These are phyloP conservation scores for Equus przewalskii DNA, from an alignment of 2,113 vertebrate genomes.

Conservation along the genomic window DNA sequence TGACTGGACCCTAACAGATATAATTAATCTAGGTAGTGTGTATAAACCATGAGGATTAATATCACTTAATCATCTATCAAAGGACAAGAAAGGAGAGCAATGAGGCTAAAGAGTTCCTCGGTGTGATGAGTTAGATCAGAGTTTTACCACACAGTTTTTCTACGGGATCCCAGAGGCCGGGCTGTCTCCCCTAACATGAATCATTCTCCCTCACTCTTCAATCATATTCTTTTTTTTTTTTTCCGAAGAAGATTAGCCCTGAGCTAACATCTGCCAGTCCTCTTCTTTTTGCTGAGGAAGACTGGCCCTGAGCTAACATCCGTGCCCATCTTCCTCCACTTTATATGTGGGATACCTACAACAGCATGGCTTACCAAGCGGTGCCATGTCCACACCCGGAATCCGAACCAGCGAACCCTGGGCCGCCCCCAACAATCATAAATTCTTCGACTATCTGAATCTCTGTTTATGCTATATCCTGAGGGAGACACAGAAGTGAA, in stretches of 20 bases:
- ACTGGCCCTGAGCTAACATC: too few relatives aligned
- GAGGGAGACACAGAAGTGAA: neutral
- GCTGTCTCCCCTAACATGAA: neutral
- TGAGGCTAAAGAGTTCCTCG: neutral
- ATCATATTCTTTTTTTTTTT: neutral
- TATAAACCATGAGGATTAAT: constrained; percentile 11
- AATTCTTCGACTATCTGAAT: neutral
- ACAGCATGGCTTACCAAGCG: too few relatives aligned
- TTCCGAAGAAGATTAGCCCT: too few relatives aligned
- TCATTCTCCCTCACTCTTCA: neutral
- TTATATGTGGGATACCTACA: too few relatives aligned
- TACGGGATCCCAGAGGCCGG: neutral
- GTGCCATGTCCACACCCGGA: too few relatives aligned
- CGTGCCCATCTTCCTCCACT: too few relatives aligned
- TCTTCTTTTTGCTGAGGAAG: too few relatives aligned
- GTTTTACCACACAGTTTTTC: neutral
- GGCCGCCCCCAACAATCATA: neutral
- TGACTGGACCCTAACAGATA: neutral
- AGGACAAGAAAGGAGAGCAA: neutral
- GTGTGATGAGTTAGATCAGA: neutral
- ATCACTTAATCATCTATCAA: neutral
- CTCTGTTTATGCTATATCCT: neutral
- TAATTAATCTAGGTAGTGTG: constrained; percentile 9
- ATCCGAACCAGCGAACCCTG: too few relatives aligned
- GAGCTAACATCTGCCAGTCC: too few relatives aligned